A percentile compares a stretch with the other conserved stretches of the same genome.
Conservation (phyloP, 2,797 vertebrate species). For the Cephalopachus bancanus region DNA sequence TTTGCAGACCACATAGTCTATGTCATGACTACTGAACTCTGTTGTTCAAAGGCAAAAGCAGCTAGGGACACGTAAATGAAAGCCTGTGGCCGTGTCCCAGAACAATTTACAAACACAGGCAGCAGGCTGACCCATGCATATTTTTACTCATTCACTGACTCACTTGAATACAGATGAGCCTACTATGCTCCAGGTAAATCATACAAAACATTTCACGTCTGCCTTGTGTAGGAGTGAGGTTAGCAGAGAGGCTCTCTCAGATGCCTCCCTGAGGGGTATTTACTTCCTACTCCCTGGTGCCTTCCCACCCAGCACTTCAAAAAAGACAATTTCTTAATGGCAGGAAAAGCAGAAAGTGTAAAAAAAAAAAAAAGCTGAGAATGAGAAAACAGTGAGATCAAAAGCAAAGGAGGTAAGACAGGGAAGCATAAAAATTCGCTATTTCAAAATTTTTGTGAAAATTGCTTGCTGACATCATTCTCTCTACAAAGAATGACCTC, state of each 20-base stretch:
- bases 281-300: slow-evolving; percentile 21
- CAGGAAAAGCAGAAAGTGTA: neutral
- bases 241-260: neutral
- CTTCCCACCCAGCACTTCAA: neutral
- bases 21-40: neutral
- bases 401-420: slow-evolving; percentile 14
- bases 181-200: neutral
- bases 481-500: neutral
- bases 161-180: neutral
- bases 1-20: neutral
- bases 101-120: slow-evolving; percentile 12
- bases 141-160: neutral
- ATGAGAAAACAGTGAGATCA: slow-evolving; percentile 9
- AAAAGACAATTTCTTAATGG: slow-evolving; percentile 42
- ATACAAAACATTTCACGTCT: neutral
- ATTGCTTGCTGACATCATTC: neutral
- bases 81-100: neutral
- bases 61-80: neutral
- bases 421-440: neutral
- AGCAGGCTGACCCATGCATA: neutral
- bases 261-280: neutral
- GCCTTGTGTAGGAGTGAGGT: neutral
- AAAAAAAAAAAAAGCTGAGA: slow-evolving; percentile 31
- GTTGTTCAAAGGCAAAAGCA: neutral
- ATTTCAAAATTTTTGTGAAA: neutral